These are phyloP conservation scores for Catalaphyllia jardinei DNA, from an alignment of 64 coral and sea anemone species.

Conservation along the genomic window DNA sequence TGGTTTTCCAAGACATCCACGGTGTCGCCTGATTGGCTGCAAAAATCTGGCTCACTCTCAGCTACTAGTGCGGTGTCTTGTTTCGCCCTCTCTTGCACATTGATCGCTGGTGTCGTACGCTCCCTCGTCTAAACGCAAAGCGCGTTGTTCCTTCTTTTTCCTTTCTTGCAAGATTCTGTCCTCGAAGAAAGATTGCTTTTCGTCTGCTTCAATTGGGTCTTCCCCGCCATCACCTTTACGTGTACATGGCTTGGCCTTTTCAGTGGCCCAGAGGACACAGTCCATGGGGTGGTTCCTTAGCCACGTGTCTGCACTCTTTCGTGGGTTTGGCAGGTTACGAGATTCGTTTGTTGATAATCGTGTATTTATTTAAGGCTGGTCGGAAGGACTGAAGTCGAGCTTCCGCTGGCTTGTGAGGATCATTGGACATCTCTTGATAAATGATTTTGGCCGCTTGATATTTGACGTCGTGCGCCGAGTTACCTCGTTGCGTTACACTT, in stretches of 20 bases:
- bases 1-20: too few relatives aligned
- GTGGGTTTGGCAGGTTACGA: constrained; percentile 5
- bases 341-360: constrained; percentile 21
- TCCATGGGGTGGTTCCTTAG: constrained; percentile 37
- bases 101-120: too few relatives aligned
- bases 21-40: too few relatives aligned
- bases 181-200: not conserved
- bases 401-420: constrained; percentile 8
- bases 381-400: constrained; percentile 13
- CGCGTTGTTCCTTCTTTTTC: too few relatives aligned
- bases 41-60: too few relatives aligned
- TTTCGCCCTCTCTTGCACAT: too few relatives aligned
- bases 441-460: not conserved
- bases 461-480: not conserved
- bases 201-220: not conserved
- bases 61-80: too few relatives aligned
- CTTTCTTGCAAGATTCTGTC: too few relatives aligned
- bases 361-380: constrained; percentile 20
- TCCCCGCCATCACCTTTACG: not conserved
- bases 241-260: not conserved
- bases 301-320: constrained; percentile 28
- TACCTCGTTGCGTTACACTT: constrained; percentile 10
- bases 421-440: constrained; percentile 1
- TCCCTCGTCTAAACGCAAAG: too few relatives aligned
- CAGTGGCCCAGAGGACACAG: constrained; percentile 39